Base-by-base conservation (phyloP, 1,140 invertebrate genomes). In the Psix sp. region DNA sequence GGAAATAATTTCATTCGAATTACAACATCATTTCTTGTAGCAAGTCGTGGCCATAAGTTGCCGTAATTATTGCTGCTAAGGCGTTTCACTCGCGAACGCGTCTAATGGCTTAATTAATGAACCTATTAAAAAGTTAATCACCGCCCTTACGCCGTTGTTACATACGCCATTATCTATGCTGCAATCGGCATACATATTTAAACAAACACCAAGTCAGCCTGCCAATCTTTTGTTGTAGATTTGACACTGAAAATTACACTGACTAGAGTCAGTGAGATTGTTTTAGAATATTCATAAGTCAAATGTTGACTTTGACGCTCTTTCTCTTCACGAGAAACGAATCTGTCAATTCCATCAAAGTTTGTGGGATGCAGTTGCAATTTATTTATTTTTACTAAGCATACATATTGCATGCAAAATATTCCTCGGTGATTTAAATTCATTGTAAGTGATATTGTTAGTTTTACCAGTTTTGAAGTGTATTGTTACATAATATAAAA, bases 81-180 rank as follows among this genome's bases (percentile, higher is more conserved):
- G 38, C 29, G 45, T 52, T 59, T 68, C 39, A 52, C 43, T 65
- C n/a, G 49, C 45, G 36, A 59, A 63, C 63, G 63, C 71, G 63
- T 59, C 63, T 74, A 74, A 74, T 74, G 71, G 51, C 63, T 74
- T 74, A 74, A 74, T 74, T 74, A 74, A 74, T 68, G 71, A 74
- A 68, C 43, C 63, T 56, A 68, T 74, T 68, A 74, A 74, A 74
- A 74, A 74, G 57, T 59, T 74, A 74, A 74, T 74, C 63, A 56
- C 51, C 46, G 57, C 56, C 63, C 57, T 63, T 63, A 63, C 51
- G 52, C 51, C 26, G 43, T 56, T 33, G 49, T 57, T 57, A 74
- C 46, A 40, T 56, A 39, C 38, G 35, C 31, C 39, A 57, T 63
- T 63, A 72, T 72, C 67, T 63, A 43, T 59, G 26, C 0, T 40